These are phyloP conservation scores for Atta colombica DNA, from an alignment of 1,140 invertebrate species.

Conservation along the genomic window DNA sequence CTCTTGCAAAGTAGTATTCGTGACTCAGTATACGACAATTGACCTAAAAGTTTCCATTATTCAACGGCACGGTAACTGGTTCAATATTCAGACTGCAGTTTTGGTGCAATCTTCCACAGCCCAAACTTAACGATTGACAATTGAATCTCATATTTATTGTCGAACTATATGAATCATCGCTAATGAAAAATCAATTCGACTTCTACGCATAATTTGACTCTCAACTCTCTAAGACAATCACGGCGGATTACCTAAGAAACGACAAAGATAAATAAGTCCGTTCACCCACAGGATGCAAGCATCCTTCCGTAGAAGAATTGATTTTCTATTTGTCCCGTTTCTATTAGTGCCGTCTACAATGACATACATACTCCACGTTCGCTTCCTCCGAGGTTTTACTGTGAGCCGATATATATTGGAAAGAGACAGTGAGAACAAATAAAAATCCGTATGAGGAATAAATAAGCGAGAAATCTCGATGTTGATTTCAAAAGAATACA, in stretches of 20 bases:
- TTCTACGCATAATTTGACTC: slow-evolving; percentile 56
- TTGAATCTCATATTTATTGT: neutral
- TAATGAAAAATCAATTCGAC: slow-evolving; percentile 49
- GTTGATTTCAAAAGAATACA: neutral
- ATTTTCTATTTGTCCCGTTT: slow-evolving; percentile 71
- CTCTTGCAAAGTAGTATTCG: neutral
- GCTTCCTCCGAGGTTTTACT: slow-evolving; percentile 2
- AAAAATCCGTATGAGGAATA: slow-evolving; percentile 11
- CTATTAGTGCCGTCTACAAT: slow-evolving; percentile 23
- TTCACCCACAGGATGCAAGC: slow-evolving; percentile 35
- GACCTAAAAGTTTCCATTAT: neutral
- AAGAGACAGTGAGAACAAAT: slow-evolving; percentile 8
- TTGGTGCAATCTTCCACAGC: neutral
- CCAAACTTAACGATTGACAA: neutral
- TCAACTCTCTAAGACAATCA: slow-evolving; percentile 1
- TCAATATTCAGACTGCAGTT: slow-evolving; percentile 1
- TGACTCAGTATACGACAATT: neutral
- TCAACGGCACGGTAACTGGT: neutral
- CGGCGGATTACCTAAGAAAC: slow-evolving; percentile 24
- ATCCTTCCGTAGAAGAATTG: slow-evolving; percentile 65
- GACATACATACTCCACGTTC: slow-evolving; percentile 2
- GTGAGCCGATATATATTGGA: neutral
- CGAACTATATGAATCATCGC: neutral
- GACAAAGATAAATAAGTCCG: slow-evolving; percentile 62
- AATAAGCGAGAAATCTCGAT: neutral